phyloP scores from a whole-genome alignment of 2,888 invertebrate genomes.

The Microctonus aethiopoides region DNA sequence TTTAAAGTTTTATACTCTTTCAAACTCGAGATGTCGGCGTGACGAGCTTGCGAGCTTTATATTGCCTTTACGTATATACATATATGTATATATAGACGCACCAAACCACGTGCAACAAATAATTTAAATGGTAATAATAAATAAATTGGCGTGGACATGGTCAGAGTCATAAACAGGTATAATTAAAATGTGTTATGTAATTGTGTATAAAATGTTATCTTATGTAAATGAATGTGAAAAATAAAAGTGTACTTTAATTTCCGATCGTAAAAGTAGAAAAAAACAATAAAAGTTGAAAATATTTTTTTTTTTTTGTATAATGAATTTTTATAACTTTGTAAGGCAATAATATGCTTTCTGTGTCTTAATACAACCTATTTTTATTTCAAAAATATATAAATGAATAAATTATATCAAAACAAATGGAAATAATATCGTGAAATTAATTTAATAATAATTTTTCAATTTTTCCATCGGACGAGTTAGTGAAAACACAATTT shows the following conservation, averaged over 20 bases:
- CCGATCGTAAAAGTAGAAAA: too few species aligned
- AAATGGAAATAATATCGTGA: not conserved
- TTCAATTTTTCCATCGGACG: not conserved
- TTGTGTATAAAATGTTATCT: conserved; percentile 41
- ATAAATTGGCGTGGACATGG: conserved; percentile 56
- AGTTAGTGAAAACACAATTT: not conserved
- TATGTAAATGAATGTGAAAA: too few species aligned
- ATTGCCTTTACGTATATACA: conserved; percentile 57
- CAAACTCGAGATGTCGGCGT: conserved; percentile 20
- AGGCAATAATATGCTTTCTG: too few species aligned
- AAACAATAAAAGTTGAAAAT: too few species aligned
- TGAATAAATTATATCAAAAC: too few species aligned
- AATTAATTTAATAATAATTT: not conserved
- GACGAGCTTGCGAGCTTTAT: conserved; percentile 56
- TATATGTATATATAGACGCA: conserved; percentile 50
- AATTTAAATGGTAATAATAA: conserved; percentile 62
- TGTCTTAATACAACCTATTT: too few species aligned
- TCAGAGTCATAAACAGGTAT: conserved; percentile 54
- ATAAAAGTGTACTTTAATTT: too few species aligned
- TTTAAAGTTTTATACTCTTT: not conserved
- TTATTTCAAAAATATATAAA: too few species aligned
- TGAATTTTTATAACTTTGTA: too few species aligned
- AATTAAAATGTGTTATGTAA: conserved; percentile 61
- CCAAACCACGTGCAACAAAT: conserved; percentile 66
- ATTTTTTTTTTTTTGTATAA: too few species aligned